A percentile compares a stretch with the other conserved stretches of the same genome.
Evolutionary conservation across 2,797 vertebrate species (phyloP).

Genomic region (Loris lydekkerianus): DNA sequence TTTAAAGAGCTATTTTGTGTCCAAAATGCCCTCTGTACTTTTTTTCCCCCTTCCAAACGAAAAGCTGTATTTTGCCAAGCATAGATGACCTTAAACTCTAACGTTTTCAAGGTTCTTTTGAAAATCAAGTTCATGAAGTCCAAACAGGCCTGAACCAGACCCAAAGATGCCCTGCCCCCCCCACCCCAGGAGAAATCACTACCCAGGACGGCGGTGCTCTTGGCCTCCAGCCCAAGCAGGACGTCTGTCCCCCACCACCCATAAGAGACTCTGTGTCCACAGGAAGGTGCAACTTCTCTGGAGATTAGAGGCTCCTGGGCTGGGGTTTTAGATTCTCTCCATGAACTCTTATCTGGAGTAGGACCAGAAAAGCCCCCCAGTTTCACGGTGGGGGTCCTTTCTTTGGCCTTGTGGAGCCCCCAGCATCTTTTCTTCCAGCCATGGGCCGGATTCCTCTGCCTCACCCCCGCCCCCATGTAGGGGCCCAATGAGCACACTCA

Average conservation of each 20-base stretch:
- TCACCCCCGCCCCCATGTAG: fast-evolving
- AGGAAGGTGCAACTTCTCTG: neutral
- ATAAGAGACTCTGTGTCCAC: fast-evolving
- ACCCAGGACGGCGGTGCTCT: fast-evolving
- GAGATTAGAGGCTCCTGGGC: neutral
- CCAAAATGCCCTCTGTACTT: conserved; percentile 80
- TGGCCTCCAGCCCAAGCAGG: neutral
- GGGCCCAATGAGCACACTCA: neutral
- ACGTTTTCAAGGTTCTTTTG: conserved; percentile 56
- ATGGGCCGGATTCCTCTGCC: fast-evolving
- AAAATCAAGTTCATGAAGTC: conserved; percentile 55
- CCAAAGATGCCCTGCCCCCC: neutral
- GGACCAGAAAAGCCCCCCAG: neutral
- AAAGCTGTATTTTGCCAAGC: conserved; percentile 73
- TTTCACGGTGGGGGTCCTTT: fast-evolving
- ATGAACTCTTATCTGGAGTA: neutral
- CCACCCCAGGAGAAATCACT: fast-evolving
- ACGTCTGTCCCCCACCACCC: fast-evolving
- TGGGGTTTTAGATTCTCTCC: neutral
- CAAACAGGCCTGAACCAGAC: neutral
- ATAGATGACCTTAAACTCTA: conserved; percentile 70
- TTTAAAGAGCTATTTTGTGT: conserved; percentile 83
- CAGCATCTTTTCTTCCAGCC: fast-evolving
- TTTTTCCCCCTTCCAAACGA: conserved; percentile 73
- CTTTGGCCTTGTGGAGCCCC: fast-evolving